Base-by-base conservation (phyloP, 2,797 vertebrate genomes). In the Epinephelus coioides region DNA sequence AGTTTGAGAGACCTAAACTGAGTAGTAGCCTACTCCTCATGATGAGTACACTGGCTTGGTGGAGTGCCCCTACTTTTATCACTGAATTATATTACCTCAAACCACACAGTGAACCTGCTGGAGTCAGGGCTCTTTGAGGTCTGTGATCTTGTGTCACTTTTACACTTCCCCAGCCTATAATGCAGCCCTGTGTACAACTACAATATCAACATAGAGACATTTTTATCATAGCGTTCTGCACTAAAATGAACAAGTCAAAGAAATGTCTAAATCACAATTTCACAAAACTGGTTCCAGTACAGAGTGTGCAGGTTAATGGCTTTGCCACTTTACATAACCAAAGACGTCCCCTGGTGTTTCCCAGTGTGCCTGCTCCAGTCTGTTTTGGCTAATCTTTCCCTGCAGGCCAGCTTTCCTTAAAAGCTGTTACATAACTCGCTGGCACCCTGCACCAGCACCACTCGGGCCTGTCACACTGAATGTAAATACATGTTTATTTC, bases 381-480 rank as follows among this genome's bases (percentile, higher is more conserved):
- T 82, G 79, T 82, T 82, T 69, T 15, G 67, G 71, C 83, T 86
- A 84, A 86, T 90, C 82, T 73, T 65, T 75, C 85, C 72, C 81
- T 70, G 77, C 70, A 74, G 78, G 70, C 79, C 82, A 80, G 79
- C 70, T 84, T 79, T 79, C 78, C 75, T 87, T 44, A 65, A 63
- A 83, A 70, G 71, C 82, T 64, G 76, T 94, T 92, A 89, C 60
- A 69, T 84, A 93, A 93, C 66, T 63, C 2, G 0, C 75, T 87
- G 90, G 91, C 87, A 85, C 55, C 73, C 66, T 34, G 67, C 51
- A 6, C 70, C 73, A 54, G 38, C 40, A 57, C 81, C 73, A 69
- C 76, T 70, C 21, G 0, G 68, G 51, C 61, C 78, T 61, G 60
- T 88, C 83, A 82, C 72, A 53, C 70, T 81, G 72, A 79, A 88